Percentiles rank a stretch among this genome's conserved stretches.
Conservation (phyloP, 2,888 invertebrate species). For the Drosophila percnosoma region DNA sequence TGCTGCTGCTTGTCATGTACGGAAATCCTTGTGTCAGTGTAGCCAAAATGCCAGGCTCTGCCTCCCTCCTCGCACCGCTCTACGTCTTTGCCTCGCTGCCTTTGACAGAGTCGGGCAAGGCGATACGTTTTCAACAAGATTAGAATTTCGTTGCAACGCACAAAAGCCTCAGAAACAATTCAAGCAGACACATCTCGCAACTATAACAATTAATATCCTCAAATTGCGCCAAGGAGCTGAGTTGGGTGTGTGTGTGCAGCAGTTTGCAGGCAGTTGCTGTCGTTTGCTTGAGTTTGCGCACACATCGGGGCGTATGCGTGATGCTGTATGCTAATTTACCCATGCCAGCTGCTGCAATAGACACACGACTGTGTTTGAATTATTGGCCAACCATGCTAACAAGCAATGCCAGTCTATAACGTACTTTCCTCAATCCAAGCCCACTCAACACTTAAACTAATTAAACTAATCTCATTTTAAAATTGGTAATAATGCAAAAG, state of each 20-base stretch:
- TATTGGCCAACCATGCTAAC: constrained; percentile 52
- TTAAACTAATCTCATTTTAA: constrained; percentile 13
- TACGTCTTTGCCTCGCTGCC: constrained; percentile 35
- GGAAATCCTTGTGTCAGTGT: constrained; percentile 83
- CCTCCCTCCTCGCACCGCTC: background rate
- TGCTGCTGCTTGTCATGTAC: constrained; percentile 83
- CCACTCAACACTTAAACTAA: constrained; percentile 15
- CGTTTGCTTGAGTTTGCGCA: constrained; percentile 46
- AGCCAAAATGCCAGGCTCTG: constrained; percentile 65
- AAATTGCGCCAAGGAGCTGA: constrained; percentile 48
- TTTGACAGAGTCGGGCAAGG: constrained; percentile 63
- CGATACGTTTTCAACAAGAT: constrained; percentile 82
- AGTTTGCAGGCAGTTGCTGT: constrained; percentile 22
- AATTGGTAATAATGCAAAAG: background rate
- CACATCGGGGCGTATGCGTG: constrained; percentile 69
- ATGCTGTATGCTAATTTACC: constrained; percentile 71
- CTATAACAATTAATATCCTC: constrained; percentile 80
- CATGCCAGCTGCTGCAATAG: constrained; percentile 30
- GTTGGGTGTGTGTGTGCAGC: constrained; percentile 5
- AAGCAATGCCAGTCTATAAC: constrained; percentile 15
- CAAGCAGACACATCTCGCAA: constrained; percentile 79
- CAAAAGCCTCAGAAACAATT: constrained; percentile 77
- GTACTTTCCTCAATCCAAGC: constrained; percentile 9
- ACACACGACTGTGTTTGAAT: constrained; percentile 59
- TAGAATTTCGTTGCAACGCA: constrained; percentile 76